phyloP scores from a whole-genome alignment of 2,113 vertebrate species.

The Tyrannus savana region DNA sequence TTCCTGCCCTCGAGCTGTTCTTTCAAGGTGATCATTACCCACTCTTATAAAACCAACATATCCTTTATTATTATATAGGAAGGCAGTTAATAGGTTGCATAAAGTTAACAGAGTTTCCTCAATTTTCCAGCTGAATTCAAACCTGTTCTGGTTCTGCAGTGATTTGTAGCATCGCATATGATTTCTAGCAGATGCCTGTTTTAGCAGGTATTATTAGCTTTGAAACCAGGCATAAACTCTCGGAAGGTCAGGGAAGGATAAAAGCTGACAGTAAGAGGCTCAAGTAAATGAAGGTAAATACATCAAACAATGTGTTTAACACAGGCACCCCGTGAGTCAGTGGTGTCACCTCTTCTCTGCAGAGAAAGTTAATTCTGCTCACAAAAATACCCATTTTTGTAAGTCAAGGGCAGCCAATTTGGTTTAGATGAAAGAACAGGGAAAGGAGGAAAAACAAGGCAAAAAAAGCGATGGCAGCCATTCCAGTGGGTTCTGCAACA shows the following conservation, averaged over 20 bases:
- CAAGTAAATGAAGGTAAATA: constrained; percentile 19
- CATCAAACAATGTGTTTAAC: constrained; percentile 23
- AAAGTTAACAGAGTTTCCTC: not conserved
- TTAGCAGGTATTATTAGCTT: constrained; percentile 25
- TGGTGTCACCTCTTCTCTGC: not conserved
- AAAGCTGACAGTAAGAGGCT: constrained; percentile 25
- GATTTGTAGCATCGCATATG: not conserved
- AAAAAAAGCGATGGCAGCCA: not conserved
- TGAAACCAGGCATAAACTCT: constrained; percentile 15
- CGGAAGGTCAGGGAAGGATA: constrained; percentile 36
- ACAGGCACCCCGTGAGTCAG: not conserved
- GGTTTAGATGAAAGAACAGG: not conserved
- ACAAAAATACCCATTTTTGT: not conserved
- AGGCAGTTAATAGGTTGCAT: not conserved
- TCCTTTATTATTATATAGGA: not conserved
- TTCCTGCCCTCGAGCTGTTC: not conserved
- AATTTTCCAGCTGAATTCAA: constrained; percentile 40
- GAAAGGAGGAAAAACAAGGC: not conserved
- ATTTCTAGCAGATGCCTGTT: constrained; percentile 3
- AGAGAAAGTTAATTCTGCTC: not conserved
- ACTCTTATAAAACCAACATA: not conserved
- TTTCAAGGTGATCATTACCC: not conserved
- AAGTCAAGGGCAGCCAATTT: not conserved
- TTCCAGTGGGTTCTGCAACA: not conserved
- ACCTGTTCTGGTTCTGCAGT: not conserved